These are phyloP conservation scores for Paramormyrops kingsleyae DNA, from an alignment of 2,113 vertebrate genomes.

Conservation along the genomic window DNA sequence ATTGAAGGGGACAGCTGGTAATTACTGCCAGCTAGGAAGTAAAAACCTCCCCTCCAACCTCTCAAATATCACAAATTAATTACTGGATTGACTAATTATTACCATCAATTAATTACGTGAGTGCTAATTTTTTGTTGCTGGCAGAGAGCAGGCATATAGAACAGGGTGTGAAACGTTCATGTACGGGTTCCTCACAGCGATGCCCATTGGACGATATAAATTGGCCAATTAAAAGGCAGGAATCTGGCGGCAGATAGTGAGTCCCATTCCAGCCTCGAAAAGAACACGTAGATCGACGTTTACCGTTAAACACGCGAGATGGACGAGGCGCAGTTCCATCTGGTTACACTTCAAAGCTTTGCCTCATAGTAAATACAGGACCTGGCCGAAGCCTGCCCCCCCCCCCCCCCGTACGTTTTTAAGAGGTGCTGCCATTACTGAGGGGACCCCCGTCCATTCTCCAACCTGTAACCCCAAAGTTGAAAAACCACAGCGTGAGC, in stretches of 20 bases:
- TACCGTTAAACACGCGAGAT: constrained; percentile 29
- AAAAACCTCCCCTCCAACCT: constrained; percentile 35
- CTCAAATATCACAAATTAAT: constrained; percentile 51
- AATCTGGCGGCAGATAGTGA: constrained; percentile 49
- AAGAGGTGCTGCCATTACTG: background rate
- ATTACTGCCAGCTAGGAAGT: constrained; percentile 23
- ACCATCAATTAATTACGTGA: constrained; percentile 41
- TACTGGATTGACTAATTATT: constrained; percentile 43
- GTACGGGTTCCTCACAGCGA: constrained; percentile 38
- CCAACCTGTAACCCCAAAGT: background rate
- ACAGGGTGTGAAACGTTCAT: background rate
- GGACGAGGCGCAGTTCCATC: background rate
- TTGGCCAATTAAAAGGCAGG: constrained; percentile 50
- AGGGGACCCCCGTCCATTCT: background rate
- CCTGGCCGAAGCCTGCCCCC: background rate
- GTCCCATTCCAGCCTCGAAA: constrained; percentile 58
- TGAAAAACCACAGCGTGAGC: background rate
- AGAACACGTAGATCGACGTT: constrained; percentile 56
- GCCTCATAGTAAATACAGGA: background rate
- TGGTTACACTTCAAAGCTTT: background rate
- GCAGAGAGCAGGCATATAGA: background rate
- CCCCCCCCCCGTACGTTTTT: background rate
- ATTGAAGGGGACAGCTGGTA: constrained; percentile 40
- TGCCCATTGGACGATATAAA: constrained; percentile 50
- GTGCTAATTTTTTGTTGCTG: background rate